phyloP scores from a whole-genome alignment of 2,113 vertebrate genomes.

The Oceanites oceanicus region DNA sequence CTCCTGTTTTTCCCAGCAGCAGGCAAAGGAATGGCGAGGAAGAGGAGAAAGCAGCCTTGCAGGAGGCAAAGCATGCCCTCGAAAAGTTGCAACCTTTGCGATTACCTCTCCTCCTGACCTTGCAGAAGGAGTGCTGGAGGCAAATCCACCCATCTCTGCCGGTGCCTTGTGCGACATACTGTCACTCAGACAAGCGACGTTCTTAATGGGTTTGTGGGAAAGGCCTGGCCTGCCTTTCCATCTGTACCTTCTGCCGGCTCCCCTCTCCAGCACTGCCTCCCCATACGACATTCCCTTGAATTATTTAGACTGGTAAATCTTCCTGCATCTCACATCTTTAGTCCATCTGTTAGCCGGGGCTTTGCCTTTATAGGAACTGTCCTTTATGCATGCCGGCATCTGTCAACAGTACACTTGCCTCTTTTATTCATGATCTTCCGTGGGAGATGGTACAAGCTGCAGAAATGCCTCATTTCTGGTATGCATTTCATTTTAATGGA shows the following conservation, averaged over 20 bases:
- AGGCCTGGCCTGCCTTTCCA: constrained; percentile 81
- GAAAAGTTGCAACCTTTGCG: constrained; percentile 43
- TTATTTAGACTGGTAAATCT: constrained; percentile 84
- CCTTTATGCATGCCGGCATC: constrained; percentile 80
- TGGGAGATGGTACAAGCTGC: constrained; percentile 74
- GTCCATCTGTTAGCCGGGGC: constrained; percentile 82
- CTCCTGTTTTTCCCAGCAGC: neutral
- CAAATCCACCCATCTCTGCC: constrained; percentile 72
- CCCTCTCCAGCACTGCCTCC: constrained; percentile 72
- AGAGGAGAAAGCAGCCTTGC: neutral
- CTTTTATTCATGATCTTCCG: constrained; percentile 79
- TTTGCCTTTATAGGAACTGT: constrained; percentile 77
- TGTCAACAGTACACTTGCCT: constrained; percentile 75
- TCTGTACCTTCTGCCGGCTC: constrained; percentile 81
- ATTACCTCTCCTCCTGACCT: constrained; percentile 75
- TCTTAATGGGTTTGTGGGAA: constrained; percentile 81
- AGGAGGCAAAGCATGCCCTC: neutral
- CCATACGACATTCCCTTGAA: constrained; percentile 81
- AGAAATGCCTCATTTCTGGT: constrained; percentile 72
- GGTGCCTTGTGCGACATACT: constrained; percentile 70
- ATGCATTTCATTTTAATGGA: constrained; percentile 78
- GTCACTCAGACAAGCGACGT: constrained; percentile 71
- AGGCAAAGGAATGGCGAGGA: rapidly evolving
- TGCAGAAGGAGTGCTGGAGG: constrained; percentile 69
- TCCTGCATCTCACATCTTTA: constrained; percentile 82